Base-by-base conservation (phyloP, 37 sponge, comb jelly and placozoan species). In the Geodia barretti region DNA sequence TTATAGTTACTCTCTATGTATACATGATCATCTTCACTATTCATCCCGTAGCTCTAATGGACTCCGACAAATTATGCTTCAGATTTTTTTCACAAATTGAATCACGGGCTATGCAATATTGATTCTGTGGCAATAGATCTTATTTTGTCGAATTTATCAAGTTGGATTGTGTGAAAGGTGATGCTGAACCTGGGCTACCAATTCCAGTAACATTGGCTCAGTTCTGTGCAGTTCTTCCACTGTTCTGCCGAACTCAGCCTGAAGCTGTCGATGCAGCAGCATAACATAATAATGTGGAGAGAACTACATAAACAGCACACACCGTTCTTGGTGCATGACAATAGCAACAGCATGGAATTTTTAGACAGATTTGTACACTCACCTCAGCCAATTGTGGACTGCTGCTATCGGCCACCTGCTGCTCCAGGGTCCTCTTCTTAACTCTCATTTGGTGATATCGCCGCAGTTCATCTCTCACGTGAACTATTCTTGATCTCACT, bases 391-490 rank as follows among this genome's bases (percentile, higher is more conserved):
- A 3, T 4, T 73, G 36, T 28, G 14, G 21, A 11, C 1, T 33
- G 5, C 32, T 33, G 29, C 9, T 32, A 30, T 29, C 33, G 2
- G 68, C 30, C 31, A 68, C 33, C 5, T 68, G 34, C 33, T 68
- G 33, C 34, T 68, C 68, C 30, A 68, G 68, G 2, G 5, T 67
- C 79, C 65, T 84, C 7, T 68, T 59, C 5, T 69, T 60, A 5
- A 60, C 33, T 40, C 71, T 77, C 62, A 85, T 74, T 17, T 77
- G 41, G 3, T 77, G 47, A 30, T 70, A 85, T 9, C 39, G 25
- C 47, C 60, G 61, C 54, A 85, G 72, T 62, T 71, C 72, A 7
- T 78, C 26, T 30, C 72, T 69, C 64, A 85, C 77, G 23, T 69
- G 64, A 1, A 85, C 4, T 4, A 85, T 60, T 24, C 78, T 64